These are phyloP conservation scores for Tinea trinotella DNA, from an alignment of 2,888 invertebrate genomes.

Conservation along the genomic window DNA sequence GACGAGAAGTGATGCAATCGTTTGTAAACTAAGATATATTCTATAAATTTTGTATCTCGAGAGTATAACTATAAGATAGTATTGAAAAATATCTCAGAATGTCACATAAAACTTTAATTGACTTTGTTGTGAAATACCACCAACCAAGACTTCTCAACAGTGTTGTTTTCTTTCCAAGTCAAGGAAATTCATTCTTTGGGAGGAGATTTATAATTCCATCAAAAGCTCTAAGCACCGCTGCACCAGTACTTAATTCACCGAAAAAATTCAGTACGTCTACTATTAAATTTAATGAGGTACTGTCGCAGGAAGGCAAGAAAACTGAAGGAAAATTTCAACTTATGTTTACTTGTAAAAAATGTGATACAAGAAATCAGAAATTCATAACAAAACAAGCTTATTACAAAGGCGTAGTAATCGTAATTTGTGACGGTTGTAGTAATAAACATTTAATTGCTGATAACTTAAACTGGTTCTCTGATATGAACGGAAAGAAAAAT, in stretches of 20 bases:
- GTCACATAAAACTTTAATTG: conserved; percentile 56
- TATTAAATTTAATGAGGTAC: conserved; percentile 36
- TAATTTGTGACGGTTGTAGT: conserved; percentile 88
- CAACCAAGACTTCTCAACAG: conserved; percentile 55
- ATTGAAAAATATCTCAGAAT: conserved; percentile 28
- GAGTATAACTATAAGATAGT: not conserved
- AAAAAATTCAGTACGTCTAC: conserved; percentile 43
- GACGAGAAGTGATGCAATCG: conserved; percentile 1
- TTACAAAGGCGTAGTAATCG: conserved; percentile 91
- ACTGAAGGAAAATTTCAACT: conserved; percentile 76
- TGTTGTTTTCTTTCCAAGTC: conserved; percentile 58
- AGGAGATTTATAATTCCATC: conserved; percentile 41
- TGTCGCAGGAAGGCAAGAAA: conserved; percentile 33
- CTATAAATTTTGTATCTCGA: too few species aligned
- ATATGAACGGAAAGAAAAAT: conserved; percentile 82
- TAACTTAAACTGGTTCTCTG: conserved; percentile 94
- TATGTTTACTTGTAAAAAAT: conserved; percentile 92
- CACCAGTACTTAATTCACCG: conserved; percentile 45
- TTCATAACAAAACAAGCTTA: conserved; percentile 90
- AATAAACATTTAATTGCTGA: conserved; percentile 97
- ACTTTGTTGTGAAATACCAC: conserved; percentile 61
- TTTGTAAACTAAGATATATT: too few species aligned
- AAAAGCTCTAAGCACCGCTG: conserved; percentile 39
- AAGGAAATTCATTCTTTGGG: conserved; percentile 58
- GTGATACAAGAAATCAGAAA: conserved; percentile 82